These are phyloP conservation scores for Nipponia nippon DNA, from an alignment of 2,113 vertebrate species.

Conservation along the genomic window DNA sequence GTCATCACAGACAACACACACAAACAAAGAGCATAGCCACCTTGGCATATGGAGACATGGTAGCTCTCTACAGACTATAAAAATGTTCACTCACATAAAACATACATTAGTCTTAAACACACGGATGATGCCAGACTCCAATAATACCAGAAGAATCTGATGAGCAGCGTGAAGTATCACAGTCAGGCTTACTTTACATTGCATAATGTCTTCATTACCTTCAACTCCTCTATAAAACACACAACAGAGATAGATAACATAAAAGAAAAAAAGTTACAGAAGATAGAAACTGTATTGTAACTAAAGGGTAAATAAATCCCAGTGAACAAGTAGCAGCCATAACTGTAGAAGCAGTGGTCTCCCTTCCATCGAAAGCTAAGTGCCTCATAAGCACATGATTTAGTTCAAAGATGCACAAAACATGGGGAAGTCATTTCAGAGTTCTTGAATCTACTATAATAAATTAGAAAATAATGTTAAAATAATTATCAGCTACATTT, in stretches of 20 bases:
- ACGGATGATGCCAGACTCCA: background rate
- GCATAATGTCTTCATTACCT: background rate
- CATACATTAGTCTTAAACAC: background rate
- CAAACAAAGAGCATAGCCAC: background rate
- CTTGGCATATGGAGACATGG: background rate
- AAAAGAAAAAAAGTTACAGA: background rate
- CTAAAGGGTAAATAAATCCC: background rate
- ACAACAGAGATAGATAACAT: background rate
- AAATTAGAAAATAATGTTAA: background rate
- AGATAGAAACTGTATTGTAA: background rate
- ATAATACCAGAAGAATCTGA: background rate
- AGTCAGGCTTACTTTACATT: background rate
- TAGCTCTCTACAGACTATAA: background rate
- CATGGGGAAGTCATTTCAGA: rapidly evolving
- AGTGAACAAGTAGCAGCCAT: background rate
- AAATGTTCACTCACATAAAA: background rate
- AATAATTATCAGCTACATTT: background rate
- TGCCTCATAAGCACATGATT: background rate
- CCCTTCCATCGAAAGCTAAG: background rate
- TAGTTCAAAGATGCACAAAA: background rate
- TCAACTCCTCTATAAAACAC: background rate
- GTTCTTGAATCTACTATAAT: background rate
- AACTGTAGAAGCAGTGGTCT: background rate
- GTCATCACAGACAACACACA: background rate
- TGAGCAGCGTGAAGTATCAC: background rate